Evolutionary conservation across 1,140 invertebrate genomes (phyloP), one percentile per base, ranked within the genome.

Genomic region (Calephelis nemesis): DNA sequence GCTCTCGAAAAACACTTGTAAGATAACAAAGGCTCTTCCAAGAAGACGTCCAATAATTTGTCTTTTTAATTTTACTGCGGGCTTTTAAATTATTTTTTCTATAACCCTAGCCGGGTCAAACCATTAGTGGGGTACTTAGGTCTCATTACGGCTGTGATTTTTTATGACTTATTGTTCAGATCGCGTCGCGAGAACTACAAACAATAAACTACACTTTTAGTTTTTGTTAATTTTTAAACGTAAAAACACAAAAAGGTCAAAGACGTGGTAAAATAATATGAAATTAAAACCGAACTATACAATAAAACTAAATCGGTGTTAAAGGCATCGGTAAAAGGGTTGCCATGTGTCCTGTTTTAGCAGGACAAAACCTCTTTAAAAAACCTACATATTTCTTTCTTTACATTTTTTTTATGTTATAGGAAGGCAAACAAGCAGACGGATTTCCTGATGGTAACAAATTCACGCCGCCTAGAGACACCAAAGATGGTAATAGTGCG

Each of bases 51-150:
- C 85, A 87, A 91, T 91, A 91, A 91, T 90, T 91, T 91, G 89
- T 91, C 89, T 91, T 91, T 91, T 91, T 91, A 90, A 91, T 91
- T 90, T 91, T 88, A 88, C 84, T 81, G 80, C 85, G 79, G 85
- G 83, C 87, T 86, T 87, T 90, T 86, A 85, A 89, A 87, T 89
- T 87, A 83, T 81, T 87, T 87, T 82, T 81, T 81, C 84, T 83
- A 82, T 77, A 76, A 79, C 70, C 74, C 81, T 81, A 85, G 84
- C 83, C 81, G 81, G 76, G 76, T 80, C 77, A 79, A 75, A 69
- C 88, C 84, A 85, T 88, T 88, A 87, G 83, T 83, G 81, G 76
- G 75, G 73, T 80, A 81, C 84, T 85, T 77, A 79, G 78, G 83
- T 82, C 83, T 85, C 85, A 87, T 88, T 91, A 88, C 81, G 79